Evolutionary conservation across 2,888 invertebrate genomes (phyloP), one percentile per base, ranked within the genome.

Genomic region (Drosophila basisetae): DNA sequence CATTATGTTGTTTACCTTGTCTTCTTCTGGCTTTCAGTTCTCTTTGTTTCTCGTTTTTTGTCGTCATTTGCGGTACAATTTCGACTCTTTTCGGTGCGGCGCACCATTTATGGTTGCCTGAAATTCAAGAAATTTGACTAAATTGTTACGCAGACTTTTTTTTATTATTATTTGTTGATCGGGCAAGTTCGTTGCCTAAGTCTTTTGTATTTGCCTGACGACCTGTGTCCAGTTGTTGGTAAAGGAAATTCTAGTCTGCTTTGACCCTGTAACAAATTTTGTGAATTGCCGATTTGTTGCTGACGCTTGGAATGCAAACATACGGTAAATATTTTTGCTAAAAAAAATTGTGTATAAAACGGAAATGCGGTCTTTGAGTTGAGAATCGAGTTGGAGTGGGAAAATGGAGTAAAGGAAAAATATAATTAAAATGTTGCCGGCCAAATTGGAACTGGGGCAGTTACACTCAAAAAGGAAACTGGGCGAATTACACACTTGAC

Each of bases 261-360:
- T 62, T 90, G 89, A 90, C 87, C 87, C 90, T 87, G 87, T 90
- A 90, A 89, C 90, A 83, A 78, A 86, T 87, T 82, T 89, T 62
- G 66, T 59, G 64, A 71, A 64, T 74, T 74, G 70, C 33, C 76
- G 69, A 72, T 73, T 71, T 68, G 64, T 67, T 67, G 67, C 66
- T 63, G 70, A 28, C 68, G 63, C 54, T 63, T 18, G 68, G 33
- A 65, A 73, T 60, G 39, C 25, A 68, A 66, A 39, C 53, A 69
- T 41, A 47, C 53, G 33, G 37, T 53, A 68, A 68, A 68, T 52
- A 54, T 75, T 61, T 75, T 41, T 43, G 39, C n/a, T 16, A 25
- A 31, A 30, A 35, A 56, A 58, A 31, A 25, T 33, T 52, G 47
- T n/a, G 0, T 7, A 50, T 41, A 16, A 56, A 71, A 73, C 73